Percentiles rank a stretch among this genome's conserved stretches.
Conservation (phyloP, 1,140 invertebrate genomes). For the Drosophila simulans region DNA sequence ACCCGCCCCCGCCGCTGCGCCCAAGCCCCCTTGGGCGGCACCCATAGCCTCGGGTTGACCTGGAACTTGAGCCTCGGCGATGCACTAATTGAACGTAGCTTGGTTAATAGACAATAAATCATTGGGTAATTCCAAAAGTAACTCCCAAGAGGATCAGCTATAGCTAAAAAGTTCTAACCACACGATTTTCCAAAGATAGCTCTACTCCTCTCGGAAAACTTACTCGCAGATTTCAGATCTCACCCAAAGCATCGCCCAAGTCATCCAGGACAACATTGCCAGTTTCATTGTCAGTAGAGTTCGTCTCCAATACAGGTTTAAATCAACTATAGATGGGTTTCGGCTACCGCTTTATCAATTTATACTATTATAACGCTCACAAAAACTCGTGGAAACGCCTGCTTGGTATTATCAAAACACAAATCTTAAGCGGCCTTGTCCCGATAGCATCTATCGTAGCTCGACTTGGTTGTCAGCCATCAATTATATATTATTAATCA, state of each 20-base stretch:
- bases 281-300: conserved; percentile 37
- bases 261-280: conserved; percentile 6
- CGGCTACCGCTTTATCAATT: background rate
- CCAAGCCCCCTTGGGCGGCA: conserved; percentile 45
- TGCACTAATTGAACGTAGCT: conserved; percentile 18
- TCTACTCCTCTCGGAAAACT: too few relatives aligned
- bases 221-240: background rate
- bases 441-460: conserved; percentile 16
- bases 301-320: background rate
- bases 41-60: conserved; percentile 16
- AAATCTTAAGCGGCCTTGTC: conserved; percentile 21
- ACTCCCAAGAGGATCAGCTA: background rate
- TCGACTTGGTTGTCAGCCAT: conserved; percentile 14
- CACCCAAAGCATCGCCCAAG: conserved; percentile 41
- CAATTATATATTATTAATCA: conserved; percentile 48
- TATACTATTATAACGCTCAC: conserved; percentile 5
- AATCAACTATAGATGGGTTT: conserved; percentile 5
- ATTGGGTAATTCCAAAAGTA: background rate
- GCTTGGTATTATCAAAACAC: conserved; percentile 17
- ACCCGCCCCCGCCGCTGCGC: conserved; percentile 14
- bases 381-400: conserved; percentile 2
- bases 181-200: too few relatives aligned
- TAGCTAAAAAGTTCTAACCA: too few relatives aligned
- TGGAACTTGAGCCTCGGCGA: conserved; percentile 25
- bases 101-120: background rate